Percentiles rank a stretch among this genome's conserved stretches.
phyloP scores from a whole-genome alignment of 64 coral and sea anemone species.

The Stylophora pistillata region DNA sequence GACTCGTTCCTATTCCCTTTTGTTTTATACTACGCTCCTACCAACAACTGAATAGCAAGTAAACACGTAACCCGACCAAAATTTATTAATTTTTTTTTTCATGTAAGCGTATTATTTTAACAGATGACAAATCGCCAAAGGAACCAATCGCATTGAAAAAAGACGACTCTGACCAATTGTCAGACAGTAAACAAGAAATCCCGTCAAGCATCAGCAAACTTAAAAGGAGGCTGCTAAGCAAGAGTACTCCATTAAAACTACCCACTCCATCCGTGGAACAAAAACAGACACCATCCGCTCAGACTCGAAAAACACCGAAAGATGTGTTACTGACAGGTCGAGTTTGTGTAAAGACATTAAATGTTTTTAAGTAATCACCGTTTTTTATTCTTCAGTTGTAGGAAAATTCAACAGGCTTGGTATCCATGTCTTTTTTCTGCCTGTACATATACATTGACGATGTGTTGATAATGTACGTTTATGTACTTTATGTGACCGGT shows the following conservation, averaged over 20 bases:
- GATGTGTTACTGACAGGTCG: conserved; percentile 27
- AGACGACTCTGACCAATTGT: neutral
- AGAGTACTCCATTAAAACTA: neutral
- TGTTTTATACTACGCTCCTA: too few species aligned
- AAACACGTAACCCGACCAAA: neutral
- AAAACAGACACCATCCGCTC: neutral
- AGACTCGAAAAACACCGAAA: neutral
- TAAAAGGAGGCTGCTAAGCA: conserved; percentile 19
- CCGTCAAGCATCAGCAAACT: conserved; percentile 41
- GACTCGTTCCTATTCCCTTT: too few species aligned
- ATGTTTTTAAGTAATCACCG: neutral
- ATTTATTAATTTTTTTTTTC: neutral
- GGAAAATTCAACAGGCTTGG: neutral
- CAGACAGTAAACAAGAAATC: neutral
- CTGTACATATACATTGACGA: neutral
- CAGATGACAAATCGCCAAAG: neutral
- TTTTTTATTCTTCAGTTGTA: neutral
- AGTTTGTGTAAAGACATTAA: neutral
- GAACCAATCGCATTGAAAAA: neutral
- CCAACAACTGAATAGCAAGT: too few species aligned
- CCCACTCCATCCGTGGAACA: conserved; percentile 5
- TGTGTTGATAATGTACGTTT: neutral
- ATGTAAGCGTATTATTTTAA: neutral
- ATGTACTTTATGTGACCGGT: too few species aligned
- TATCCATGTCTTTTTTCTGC: neutral